A percentile compares a stretch with the other conserved stretches of the same genome.
Evolutionary conservation across 2,113 vertebrate genomes (phyloP).

Genomic region (Pheucticus melanocephalus): DNA sequence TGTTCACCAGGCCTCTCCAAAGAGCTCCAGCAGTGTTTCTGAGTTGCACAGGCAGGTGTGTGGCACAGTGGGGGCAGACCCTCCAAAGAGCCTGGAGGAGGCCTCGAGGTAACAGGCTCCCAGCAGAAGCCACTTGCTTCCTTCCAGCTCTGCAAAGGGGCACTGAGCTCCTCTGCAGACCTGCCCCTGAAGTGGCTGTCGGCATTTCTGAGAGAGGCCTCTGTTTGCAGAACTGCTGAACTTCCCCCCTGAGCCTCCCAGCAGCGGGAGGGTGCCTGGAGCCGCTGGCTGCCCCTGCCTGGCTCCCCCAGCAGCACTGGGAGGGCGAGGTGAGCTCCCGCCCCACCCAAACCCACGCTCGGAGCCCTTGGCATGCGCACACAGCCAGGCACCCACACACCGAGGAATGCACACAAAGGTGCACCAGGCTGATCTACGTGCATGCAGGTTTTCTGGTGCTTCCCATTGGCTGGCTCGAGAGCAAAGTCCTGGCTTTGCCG

Average conservation of each 20-base stretch:
- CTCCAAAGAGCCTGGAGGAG: background rate
- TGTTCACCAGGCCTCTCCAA: background rate
- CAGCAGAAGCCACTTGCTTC: background rate
- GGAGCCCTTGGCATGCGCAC: background rate
- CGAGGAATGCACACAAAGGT: background rate
- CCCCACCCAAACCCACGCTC: background rate
- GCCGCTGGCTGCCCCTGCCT: background rate
- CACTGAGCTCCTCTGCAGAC: background rate
- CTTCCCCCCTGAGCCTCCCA: background rate
- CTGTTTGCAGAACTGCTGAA: conserved; percentile 13
- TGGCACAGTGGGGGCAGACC: background rate
- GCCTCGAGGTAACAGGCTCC: fast-evolving
- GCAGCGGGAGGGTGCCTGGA: background rate
- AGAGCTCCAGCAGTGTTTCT: background rate
- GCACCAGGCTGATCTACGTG: background rate
- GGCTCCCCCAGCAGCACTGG: background rate
- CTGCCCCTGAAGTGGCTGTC: background rate
- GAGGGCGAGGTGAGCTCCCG: background rate
- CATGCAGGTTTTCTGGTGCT: background rate
- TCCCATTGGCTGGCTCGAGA: background rate
- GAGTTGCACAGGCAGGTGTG: background rate
- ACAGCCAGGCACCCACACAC: background rate
- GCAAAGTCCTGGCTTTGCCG: background rate
- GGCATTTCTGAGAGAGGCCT: background rate
- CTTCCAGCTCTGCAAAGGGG: background rate